Base-by-base conservation (phyloP, 2,797 vertebrate species). In the Varecia variegata region DNA sequence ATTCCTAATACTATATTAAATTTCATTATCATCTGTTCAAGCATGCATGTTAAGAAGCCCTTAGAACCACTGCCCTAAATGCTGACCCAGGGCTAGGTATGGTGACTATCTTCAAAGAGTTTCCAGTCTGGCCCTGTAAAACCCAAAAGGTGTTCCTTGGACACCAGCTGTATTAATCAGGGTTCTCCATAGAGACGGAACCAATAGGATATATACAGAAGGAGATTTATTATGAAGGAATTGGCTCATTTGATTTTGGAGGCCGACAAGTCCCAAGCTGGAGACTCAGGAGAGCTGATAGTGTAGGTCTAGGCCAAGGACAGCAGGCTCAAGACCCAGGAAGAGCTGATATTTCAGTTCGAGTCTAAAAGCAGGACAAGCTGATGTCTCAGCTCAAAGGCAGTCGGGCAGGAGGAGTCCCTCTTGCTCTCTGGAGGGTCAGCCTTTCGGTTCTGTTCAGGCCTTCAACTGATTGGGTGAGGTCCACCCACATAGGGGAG, bases 171-270 rank as follows among this genome's bases (percentile, higher is more conserved):
- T 20, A 10, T 32, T 10, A 6, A 25, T 65, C 35, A 15, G 50
- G 2, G 45, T 13, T 62, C 32, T 54, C 67, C 30, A 5, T 56
- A 90, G 43, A 68, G 52, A 14, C 18, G 25, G 47, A 43, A 67
- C 15, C 27, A 2, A 25, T 9, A 3, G 50, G 50, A 25, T 30
- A 2, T 32, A 5, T 1, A 1, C 1, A 32, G 3, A 13, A 40
- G 32, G 62, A 35, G 45, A 43, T 88, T 52, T 80, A 1, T 18
- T 13, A 13, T 47, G n/a, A 21, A 77, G 21, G 52, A 65, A 30
- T 9, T 14, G 23, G 7, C 18, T 35, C 13, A 2, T 2, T 2
- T 68, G 58, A 8, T 21, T 3, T 20, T 30, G 20, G 83, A 47
- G 12, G 23, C 58, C 23, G 14, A 7, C 4, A 43, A 30, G 43